Conservation (phyloP, 2,888 invertebrate species). For the Carpatolechia fugitivella region DNA sequence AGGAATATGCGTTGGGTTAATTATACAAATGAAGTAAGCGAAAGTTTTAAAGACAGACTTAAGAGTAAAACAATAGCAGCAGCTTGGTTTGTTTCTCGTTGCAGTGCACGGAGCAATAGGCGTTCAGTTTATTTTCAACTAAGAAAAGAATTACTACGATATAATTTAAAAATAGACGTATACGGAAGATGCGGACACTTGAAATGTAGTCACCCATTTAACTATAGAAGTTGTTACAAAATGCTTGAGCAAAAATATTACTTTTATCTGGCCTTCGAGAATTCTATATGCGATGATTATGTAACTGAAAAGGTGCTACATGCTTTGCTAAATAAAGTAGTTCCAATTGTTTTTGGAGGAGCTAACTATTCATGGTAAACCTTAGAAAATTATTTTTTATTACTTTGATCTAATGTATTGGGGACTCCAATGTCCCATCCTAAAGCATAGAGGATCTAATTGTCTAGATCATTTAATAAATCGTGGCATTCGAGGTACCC, state of each 20-base stretch:
- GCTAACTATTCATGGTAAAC: slow-evolving; percentile 70
- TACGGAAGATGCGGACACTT: slow-evolving; percentile 64
- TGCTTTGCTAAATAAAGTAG: slow-evolving; percentile 69
- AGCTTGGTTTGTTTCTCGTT: slow-evolving; percentile 44
- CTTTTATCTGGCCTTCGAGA: slow-evolving; percentile 84
- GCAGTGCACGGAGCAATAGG: slow-evolving; percentile 30
- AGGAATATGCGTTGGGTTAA: background rate
- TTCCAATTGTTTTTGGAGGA: slow-evolving; percentile 82
- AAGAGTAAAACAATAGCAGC: slow-evolving; percentile 37
- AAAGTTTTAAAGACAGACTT: slow-evolving; percentile 25
- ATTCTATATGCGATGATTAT: slow-evolving; percentile 77
- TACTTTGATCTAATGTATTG: background rate
- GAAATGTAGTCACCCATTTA: slow-evolving; percentile 22
- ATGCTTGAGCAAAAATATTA: slow-evolving; percentile 73
- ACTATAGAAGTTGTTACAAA: too few relatives aligned
- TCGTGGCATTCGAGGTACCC: too few relatives aligned
- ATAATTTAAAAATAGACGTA: slow-evolving; percentile 53
- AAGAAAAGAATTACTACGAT: background rate
- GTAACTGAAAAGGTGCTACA: slow-evolving; percentile 76
- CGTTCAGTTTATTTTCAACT: slow-evolving; percentile 26
- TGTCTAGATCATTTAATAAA: too few relatives aligned
- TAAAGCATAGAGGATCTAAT: background rate
- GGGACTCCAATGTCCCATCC: background rate
- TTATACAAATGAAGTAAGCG: slow-evolving; percentile 18
- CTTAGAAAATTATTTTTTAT: background rate